Conservation (phyloP, 92 coral and sea anemone species). For the Porites lobata region DNA sequence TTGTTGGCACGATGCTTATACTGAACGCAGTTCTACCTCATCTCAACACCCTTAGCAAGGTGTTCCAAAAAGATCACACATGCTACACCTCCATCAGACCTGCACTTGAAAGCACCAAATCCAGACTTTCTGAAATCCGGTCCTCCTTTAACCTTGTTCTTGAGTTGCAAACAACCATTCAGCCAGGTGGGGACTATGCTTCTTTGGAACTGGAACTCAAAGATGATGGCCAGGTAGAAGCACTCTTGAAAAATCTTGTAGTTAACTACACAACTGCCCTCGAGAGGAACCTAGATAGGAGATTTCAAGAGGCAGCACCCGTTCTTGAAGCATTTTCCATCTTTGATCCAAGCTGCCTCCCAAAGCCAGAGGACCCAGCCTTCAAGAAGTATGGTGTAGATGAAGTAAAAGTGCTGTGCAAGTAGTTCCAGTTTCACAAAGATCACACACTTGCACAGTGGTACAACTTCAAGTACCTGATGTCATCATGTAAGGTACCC, state of each 20-base stretch:
- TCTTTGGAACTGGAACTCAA: conserved; percentile 26
- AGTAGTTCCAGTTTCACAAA: conserved; percentile 17
- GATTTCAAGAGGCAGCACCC: conserved; percentile 42
- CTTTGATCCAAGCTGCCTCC: conserved; percentile 39
- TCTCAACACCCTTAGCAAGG: conserved; percentile 28
- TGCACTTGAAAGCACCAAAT: conserved; percentile 29
- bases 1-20: conserved; percentile 32
- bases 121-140: conserved; percentile 21
- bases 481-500: conserved; percentile 48
- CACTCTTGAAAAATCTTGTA: conserved; percentile 12
- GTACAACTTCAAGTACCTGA: conserved; percentile 47
- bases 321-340: conserved; percentile 40
- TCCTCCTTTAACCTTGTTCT: not conserved
- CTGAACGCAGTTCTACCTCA: conserved; percentile 23
- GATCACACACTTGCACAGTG: conserved; percentile 48
- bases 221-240: conserved; percentile 13
- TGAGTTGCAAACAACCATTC: conserved; percentile 18
- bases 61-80: conserved; percentile 49
- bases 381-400: conserved; percentile 38
- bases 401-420: conserved; percentile 7
- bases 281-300: conserved; percentile 46
- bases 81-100: conserved; percentile 50
- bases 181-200: conserved; percentile 32
- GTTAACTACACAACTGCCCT: conserved; percentile 34
- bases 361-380: conserved; percentile 16